These are phyloP conservation scores for Thryonomys swinderianus DNA, from an alignment of 2,113 vertebrate genomes.

Conservation along the genomic window DNA sequence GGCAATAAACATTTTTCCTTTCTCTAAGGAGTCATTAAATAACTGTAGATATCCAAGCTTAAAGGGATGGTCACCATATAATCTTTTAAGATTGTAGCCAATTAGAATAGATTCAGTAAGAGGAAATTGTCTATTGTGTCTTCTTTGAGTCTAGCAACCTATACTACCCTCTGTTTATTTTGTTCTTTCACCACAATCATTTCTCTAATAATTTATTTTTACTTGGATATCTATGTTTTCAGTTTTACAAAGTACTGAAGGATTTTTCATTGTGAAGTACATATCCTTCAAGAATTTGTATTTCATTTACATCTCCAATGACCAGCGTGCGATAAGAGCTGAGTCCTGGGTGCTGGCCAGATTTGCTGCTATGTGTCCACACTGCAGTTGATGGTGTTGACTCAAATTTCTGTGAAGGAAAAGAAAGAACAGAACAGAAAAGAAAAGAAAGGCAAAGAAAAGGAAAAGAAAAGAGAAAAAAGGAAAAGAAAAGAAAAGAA, in stretches of 20 bases:
- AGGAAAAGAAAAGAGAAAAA: no score
- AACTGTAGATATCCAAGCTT: not conserved
- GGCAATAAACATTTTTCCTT: constrained; percentile 1
- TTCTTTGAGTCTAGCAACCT: constrained; percentile 17
- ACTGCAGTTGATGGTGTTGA: not conserved
- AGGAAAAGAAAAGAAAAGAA: no score
- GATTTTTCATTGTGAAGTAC: not conserved
- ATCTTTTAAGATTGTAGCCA: not conserved
- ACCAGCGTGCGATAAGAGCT: not conserved
- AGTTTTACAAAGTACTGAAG: not conserved
- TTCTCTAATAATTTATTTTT: not conserved
- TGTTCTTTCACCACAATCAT: not conserved
- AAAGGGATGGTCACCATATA: constrained; percentile 4
- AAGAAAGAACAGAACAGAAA: no score
- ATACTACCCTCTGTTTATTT: not conserved
- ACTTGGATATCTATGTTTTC: not conserved
- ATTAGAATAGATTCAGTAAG: not conserved
- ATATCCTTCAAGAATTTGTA: not conserved
- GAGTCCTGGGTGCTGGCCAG: not conserved
- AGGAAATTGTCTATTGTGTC: not conserved
- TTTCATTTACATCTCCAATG: constrained; percentile 3
- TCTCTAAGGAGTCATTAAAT: constrained; percentile 41
- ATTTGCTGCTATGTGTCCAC: not conserved
- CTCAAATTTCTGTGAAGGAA: constrained; percentile 38
- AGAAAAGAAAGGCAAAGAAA: no score